phyloP scores from a whole-genome alignment of 2,888 invertebrate genomes.

The Caenorhabditis angaria region DNA sequence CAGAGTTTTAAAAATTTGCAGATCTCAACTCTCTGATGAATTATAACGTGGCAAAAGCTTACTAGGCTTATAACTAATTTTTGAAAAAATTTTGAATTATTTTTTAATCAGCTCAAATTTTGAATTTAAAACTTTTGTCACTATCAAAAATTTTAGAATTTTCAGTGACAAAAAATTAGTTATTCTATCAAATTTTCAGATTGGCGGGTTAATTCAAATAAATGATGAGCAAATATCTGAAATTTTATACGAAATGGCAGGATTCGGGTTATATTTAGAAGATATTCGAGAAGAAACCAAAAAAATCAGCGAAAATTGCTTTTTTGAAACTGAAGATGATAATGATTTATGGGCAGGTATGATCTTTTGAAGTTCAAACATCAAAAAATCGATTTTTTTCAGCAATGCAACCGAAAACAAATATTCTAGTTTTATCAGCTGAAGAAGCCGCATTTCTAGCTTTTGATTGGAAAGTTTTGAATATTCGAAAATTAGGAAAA shows the following conservation, averaged over 20 bases:
- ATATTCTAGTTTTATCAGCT: constrained; percentile 19
- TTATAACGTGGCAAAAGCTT: not conserved
- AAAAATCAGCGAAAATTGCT: constrained; percentile 18
- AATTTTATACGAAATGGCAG: constrained; percentile 20
- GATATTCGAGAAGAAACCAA: constrained; percentile 25
- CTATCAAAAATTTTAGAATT: not conserved
- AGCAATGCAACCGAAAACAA: constrained; percentile 10
- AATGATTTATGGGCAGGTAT: constrained; percentile 11
- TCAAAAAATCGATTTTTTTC: constrained; percentile 5
- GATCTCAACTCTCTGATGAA: too few relatives aligned
- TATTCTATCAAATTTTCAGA: constrained; percentile 22
- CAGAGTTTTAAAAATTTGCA: too few relatives aligned
- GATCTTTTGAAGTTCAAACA: not conserved
- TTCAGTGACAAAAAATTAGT: not conserved
- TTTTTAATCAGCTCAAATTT: not conserved
- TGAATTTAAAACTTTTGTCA: too few relatives aligned
- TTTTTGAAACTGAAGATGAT: not conserved
- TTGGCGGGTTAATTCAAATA: constrained; percentile 26
- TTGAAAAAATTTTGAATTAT: not conserved
- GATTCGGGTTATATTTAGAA: constrained; percentile 33
- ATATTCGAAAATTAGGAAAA: constrained; percentile 6
- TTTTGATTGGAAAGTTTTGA: constrained; percentile 25
- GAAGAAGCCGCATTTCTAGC: constrained; percentile 23
- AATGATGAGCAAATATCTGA: constrained; percentile 15
- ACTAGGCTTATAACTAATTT: too few relatives aligned